Evolutionary conservation across 2,888 invertebrate species (phyloP).

Genomic region (Thera obeliscata): DNA sequence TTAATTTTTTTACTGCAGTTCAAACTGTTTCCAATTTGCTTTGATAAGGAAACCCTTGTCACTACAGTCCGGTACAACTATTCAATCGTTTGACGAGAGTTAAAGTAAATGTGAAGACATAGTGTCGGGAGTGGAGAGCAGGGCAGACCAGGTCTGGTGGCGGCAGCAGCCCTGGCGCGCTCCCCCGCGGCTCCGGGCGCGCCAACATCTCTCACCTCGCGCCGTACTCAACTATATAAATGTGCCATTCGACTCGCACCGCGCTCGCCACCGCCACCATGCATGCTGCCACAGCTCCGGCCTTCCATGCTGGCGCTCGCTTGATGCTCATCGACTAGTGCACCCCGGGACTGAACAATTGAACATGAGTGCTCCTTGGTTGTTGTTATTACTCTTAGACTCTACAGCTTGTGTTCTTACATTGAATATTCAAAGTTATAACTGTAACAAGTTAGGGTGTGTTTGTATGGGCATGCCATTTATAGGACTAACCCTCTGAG

Average conservation of each 20-base stretch:
- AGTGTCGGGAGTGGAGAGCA: too few relatives aligned
- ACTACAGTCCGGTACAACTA: too few relatives aligned
- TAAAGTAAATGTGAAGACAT: too few relatives aligned
- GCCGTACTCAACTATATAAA: slow-evolving; percentile 80
- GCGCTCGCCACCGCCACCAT: slow-evolving; percentile 27
- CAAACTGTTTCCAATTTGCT: too few relatives aligned
- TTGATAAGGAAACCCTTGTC: too few relatives aligned
- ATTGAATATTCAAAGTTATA: too few relatives aligned
- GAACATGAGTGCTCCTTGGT: background rate
- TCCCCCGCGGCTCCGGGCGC: slow-evolving; percentile 70
- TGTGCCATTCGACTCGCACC: slow-evolving; percentile 68
- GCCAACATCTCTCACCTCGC: slow-evolving; percentile 82
- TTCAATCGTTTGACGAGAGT: too few relatives aligned
- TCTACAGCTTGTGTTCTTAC: background rate
- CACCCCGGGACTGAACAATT: background rate
- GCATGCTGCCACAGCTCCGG: slow-evolving; percentile 5
- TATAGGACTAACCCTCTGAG: too few relatives aligned
- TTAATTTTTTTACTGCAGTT: too few relatives aligned
- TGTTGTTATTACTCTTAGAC: background rate
- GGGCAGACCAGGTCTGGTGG: too few relatives aligned
- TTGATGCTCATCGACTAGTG: background rate
- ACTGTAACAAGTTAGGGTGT: too few relatives aligned
- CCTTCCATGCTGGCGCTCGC: background rate
- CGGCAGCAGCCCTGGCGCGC: slow-evolving; percentile 58
- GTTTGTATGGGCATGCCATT: too few relatives aligned